Conservation (phyloP, 2,888 invertebrate species). For the Priapulus caudatus region DNA sequence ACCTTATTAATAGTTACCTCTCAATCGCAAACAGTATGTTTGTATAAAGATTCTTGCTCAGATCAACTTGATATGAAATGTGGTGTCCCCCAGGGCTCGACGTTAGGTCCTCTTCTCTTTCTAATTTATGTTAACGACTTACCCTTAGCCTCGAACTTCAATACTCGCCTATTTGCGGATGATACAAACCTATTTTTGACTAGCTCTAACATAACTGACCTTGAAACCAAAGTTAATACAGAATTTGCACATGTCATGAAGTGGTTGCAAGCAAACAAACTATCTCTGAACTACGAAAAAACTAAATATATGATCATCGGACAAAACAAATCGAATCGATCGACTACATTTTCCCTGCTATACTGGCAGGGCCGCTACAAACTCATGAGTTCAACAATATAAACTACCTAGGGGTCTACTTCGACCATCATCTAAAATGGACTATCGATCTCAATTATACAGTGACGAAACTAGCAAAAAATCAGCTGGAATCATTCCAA, state of each 20-base stretch:
- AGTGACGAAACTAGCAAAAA: not conserved
- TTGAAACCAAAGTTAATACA: not conserved
- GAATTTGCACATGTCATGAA: not conserved
- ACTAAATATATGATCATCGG: not conserved
- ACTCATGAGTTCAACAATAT: too few relatives aligned
- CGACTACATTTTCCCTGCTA: too few relatives aligned
- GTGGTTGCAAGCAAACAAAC: not conserved
- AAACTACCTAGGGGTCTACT: not conserved
- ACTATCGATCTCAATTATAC: not conserved
- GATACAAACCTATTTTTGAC: not conserved
- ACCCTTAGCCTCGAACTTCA: not conserved
- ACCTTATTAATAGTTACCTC: not conserved
- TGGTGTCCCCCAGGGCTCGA: slow-evolving; percentile 1
- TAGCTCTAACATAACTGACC: not conserved
- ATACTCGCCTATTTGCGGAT: not conserved
- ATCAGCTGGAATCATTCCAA: not conserved
- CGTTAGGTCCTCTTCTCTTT: not conserved
- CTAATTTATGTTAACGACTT: not conserved
- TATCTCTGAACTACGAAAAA: not conserved
- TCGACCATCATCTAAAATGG: not conserved
- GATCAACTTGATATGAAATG: too few relatives aligned
- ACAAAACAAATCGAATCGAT: too few relatives aligned
- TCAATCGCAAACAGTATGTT: too few relatives aligned
- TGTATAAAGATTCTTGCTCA: too few relatives aligned
- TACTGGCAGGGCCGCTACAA: too few relatives aligned